These are phyloP conservation scores for Branchellion lobata DNA, from an alignment of 2,888 invertebrate species.

Conservation along the genomic window DNA sequence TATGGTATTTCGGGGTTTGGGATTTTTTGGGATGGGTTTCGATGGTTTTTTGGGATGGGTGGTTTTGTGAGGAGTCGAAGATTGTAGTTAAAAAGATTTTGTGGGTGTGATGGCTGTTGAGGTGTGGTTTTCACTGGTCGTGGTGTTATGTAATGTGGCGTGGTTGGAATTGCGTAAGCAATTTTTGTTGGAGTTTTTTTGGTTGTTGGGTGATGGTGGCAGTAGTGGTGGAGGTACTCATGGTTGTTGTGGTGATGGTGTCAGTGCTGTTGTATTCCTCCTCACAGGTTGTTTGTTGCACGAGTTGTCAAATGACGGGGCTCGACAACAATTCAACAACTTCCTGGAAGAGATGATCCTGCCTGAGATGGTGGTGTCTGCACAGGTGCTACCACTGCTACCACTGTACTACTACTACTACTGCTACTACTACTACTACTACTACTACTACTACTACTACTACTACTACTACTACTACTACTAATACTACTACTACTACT, in stretches of 20 bases:
- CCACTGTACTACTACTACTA: no score
- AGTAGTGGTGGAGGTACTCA: no score
- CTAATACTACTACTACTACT: not conserved
- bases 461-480: conserved; percentile 19
- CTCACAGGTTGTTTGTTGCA: conserved; percentile 79
- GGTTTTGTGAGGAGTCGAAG: no score
- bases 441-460: no score
- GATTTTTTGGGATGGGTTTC: not conserved
- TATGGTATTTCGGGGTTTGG: no score
- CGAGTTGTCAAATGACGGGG: conserved; percentile 98
- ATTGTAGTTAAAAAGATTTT: not conserved
- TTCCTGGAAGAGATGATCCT: conserved; percentile 93
- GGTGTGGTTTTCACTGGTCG: not conserved
- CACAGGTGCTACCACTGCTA: conserved; percentile 60
- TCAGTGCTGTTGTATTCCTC: not conserved
- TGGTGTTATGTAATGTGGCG: no score
- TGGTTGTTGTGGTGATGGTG: not conserved
- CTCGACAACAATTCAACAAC: conserved; percentile 89
- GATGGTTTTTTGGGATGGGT: not conserved
- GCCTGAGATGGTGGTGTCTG: conserved; percentile 84
- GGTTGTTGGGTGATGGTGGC: not conserved
- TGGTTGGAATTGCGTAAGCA: no score
- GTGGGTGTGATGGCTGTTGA: not conserved
- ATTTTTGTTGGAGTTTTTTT: not conserved
- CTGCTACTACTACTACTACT: no score